Evolutionary conservation across 2,113 vertebrate genomes (phyloP), one percentile per base, ranked within the genome.

Genomic region (Pelecanus crispus): DNA sequence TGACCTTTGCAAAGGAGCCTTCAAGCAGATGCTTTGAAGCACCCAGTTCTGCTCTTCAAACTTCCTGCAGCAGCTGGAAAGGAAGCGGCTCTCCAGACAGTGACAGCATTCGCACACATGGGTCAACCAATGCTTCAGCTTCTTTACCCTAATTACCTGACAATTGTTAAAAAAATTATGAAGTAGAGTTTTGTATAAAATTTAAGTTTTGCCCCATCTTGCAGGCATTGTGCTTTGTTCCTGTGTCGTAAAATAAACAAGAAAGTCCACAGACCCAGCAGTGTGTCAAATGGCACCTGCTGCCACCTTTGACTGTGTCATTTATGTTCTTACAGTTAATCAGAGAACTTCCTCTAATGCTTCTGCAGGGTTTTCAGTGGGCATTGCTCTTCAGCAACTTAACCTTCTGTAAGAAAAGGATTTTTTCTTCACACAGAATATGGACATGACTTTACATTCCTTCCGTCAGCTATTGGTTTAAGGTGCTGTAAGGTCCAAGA

Each of bases 1-100:
- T 24, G 78, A 95, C 89, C 89, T 95, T 97, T 97, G 77, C 56
- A 50, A 79, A 92, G 56, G 11, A 59, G 40, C 49, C 67, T 93
- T 90, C 11, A 16, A 89, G 81, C 56, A 75, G 77, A 74, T 40
- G 45, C 58, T 85, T 32, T 87, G 81, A 89, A 89, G 77, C 45
- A 65, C 19, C 36, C 34, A n/a, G 22, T 45, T 81, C 61, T 56
- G n/a, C 82, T 90, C 45, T 44, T 59, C 84, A 50, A 42, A 55
- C 17, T 42, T 71, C 34, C 31, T 49, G 34, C 42, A 81, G 56
- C 40, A 53, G 17, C 36, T 6, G 4, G 36, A 31, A 79, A 56
- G 31, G 36, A 68, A 66, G 52, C 0, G 2, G 52, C 28, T 77
- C 42, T 63, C 29, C 61, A 70, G 66, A 59, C 9, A 42, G 6